Evolutionary conservation across 2,797 vertebrate genomes (phyloP), one percentile per base, ranked within the genome.

Genomic region (Staurois parvus): DNA sequence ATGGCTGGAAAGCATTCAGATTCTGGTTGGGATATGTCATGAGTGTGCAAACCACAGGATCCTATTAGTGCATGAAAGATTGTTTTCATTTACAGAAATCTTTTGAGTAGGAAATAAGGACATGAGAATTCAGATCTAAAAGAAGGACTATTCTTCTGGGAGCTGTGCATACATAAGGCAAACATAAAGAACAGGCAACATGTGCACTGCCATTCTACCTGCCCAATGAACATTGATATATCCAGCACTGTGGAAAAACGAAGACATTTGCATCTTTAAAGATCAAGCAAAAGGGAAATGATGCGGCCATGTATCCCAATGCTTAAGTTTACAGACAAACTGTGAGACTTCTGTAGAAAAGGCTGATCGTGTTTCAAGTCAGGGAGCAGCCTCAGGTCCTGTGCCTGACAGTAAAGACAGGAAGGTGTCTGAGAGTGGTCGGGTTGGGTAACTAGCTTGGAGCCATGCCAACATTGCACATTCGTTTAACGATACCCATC

Each of bases 401-500:
- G 15, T 48, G n/a, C 48, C 68, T 78, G 68, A 66, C 32, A 77
- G 85, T 40, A 42, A 83, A 83, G 40, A 79, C 66, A 42, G 26
- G 30, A 83, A 74, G 80, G 76, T 40, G 80, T 73, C 52, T 83
- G 17, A 72, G 28, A 26, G 76, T 10, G 0, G 40, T 7, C 0
- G 59, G 59, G 40, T 82, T 56, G 56, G 84, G 84, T 80, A 83
- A 88, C 85, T 32, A 32, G 48, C 75, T 79, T 84, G 85, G 76
- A 72, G 37, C 56, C 34, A 19, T 79, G 78, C 78, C 88, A 89
- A 69, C 32, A 45, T 19, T 79, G 59, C 0, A 0, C 42, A 66
- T 74, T 69, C 85, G 62, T 76, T 84, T 78, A 0, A 0, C 40
- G 0, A 0, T 15, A 85, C 81, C 87, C 87, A 88, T 69, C 72